Base-by-base conservation (phyloP, 2,888 invertebrate genomes). In the Agrochola circellaris region DNA sequence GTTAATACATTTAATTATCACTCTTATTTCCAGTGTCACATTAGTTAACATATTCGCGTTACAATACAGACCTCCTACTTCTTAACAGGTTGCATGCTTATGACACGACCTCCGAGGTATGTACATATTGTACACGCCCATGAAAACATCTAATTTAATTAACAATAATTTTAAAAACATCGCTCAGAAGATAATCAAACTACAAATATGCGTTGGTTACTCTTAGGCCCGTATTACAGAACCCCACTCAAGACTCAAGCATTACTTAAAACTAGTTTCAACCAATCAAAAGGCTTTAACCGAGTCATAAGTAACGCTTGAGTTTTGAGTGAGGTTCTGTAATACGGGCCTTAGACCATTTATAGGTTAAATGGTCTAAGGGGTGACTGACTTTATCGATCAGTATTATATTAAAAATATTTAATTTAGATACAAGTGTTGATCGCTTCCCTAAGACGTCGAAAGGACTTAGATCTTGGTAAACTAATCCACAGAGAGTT, bases 41-140 rank as follows among this genome's bases (percentile, higher is more conserved):
- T 34, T 45, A 38, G 13, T 85, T 84, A 38, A 61, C 83, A 85
- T 62, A 48, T 75, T 66, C 48, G 69, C 65, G 56, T 45, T 30
- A 77, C 17, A 68, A 51, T 34, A 34, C 23, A 58, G 48, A 54
- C 48, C 61, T 66, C n/a, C 15, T 60, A 67, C 30, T 73, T 70
- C 48, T 23, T 38, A 45, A 68, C 26, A 70, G 45, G 64, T 74
- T 30, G n/a, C 64, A 34, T 26, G 30, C 34, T 38, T 68, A 7
- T 30, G 51, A 69, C 48, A 20, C 8, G 71, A 72, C 71, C 73
- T 77, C 61, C 7, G 30, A 62, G 30, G 30, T 45, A 56, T 23
- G 23, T 45, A 56, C 23, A 34, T 34, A 34, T 3, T 34, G 20
- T 56, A 48, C 48, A 38, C 7, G 38, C 38, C 42, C 68, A 30